Conservation (phyloP, 2,113 vertebrate genomes). For the Orthonyx spaldingii region DNA sequence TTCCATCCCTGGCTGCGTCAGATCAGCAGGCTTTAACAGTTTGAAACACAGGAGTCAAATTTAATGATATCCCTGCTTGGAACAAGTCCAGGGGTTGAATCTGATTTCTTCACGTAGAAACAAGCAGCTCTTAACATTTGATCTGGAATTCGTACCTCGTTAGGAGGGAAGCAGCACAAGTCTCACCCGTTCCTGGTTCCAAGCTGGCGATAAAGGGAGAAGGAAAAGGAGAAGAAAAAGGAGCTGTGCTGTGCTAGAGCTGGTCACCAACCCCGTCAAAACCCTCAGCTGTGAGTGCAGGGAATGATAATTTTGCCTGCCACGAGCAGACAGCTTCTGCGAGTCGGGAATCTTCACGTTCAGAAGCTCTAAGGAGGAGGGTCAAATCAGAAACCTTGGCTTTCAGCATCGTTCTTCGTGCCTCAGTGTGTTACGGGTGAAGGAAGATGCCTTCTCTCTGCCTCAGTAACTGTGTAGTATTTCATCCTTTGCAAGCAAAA, state of each 20-base stretch:
- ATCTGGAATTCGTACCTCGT: neutral
- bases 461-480: neutral
- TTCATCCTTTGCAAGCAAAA: neutral
- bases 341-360: neutral
- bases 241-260: neutral
- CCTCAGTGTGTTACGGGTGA: neutral
- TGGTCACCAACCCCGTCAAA: neutral
- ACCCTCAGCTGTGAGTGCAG: neutral
- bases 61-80: neutral
- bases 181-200: neutral
- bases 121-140: neutral
- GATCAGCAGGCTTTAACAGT: neutral
- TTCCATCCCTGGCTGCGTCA: neutral
- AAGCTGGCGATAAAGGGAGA: neutral
- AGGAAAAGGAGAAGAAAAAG: neutral
- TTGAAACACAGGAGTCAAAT: neutral
- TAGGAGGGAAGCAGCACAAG: slow-evolving; percentile 13
- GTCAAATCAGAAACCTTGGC: neutral
- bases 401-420: neutral
- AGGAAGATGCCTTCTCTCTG: neutral
- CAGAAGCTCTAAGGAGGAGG: neutral
- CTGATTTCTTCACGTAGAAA: neutral
- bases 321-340: neutral
- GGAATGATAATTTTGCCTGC: neutral
- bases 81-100: neutral